Conservation (phyloP, 2,888 invertebrate species). For the Azorinus chamasolen region DNA sequence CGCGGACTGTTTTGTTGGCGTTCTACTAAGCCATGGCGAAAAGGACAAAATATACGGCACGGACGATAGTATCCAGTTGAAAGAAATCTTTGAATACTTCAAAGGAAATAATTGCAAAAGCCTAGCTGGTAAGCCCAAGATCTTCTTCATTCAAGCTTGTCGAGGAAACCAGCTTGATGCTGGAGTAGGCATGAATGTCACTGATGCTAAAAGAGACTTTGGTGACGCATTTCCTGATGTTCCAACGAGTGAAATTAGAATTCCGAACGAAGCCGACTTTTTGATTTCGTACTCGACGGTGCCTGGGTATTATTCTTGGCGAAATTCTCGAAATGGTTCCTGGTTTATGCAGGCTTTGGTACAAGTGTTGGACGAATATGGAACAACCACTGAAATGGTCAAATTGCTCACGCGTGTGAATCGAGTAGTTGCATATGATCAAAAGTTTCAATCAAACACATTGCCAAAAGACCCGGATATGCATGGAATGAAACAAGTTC, state of each 20-base stretch:
- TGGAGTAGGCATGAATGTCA: constrained; percentile 47
- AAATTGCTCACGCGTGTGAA: constrained; percentile 83
- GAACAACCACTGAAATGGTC: constrained; percentile 72
- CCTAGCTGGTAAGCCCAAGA: constrained; percentile 65
- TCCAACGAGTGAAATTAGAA: constrained; percentile 20
- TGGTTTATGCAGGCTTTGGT: constrained; percentile 85
- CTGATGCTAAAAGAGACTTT: constrained; percentile 23
- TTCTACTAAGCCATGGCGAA: constrained; percentile 66
- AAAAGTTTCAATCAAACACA: constrained; percentile 82
- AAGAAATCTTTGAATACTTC: constrained; percentile 38
- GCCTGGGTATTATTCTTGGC: constrained; percentile 85
- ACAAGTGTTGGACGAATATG: constrained; percentile 75
- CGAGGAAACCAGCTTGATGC: constrained; percentile 56
- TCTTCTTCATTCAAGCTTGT: constrained; percentile 71
- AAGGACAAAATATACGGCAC: constrained; percentile 60
- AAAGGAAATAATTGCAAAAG: constrained; percentile 58
- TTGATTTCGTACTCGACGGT: constrained; percentile 85
- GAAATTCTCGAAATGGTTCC: constrained; percentile 84
- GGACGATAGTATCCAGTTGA: constrained; percentile 52
- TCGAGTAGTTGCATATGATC: constrained; percentile 78
- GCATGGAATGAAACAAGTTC: constrained; percentile 81
- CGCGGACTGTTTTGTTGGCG: constrained; percentile 63
- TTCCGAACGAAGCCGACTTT: constrained; percentile 80
- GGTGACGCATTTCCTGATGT: neutral
- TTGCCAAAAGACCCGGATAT: constrained; percentile 62